Conservation (phyloP, 2,113 vertebrate species). For the Phalacrocorax pelagicus region DNA sequence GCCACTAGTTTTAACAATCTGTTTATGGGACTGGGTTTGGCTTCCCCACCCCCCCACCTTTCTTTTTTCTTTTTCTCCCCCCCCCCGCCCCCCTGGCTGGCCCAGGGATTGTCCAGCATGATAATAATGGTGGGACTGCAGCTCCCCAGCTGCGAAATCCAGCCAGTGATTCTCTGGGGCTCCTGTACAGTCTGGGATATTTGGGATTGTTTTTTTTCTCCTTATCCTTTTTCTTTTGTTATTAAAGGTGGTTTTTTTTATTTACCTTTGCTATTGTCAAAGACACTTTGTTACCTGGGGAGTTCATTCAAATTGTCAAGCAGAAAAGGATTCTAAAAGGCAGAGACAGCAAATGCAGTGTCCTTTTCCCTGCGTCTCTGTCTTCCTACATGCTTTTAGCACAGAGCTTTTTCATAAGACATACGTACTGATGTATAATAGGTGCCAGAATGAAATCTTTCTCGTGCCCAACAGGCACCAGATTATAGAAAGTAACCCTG, state of each 20-base stretch:
- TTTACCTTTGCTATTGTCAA: background rate
- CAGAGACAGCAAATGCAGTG: background rate
- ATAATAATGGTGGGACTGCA: background rate
- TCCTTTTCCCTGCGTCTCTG: background rate
- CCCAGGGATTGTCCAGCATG: constrained; percentile 34
- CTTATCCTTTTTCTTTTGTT: background rate
- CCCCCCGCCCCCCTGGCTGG: background rate
- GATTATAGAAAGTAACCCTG: background rate
- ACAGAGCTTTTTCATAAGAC: background rate
- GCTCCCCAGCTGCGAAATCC: constrained; percentile 18
- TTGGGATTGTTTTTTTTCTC: background rate
- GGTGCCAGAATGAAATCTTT: constrained; percentile 9
- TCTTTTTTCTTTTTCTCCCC: background rate
- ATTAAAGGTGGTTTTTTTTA: background rate
- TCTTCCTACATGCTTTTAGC: background rate
- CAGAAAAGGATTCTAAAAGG: constrained; percentile 5
- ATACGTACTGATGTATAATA: background rate
- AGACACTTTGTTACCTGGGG: background rate
- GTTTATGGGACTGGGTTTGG: background rate
- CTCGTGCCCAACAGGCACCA: background rate
- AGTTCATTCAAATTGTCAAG: background rate
- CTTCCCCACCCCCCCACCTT: no score
- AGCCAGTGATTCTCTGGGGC: constrained; percentile 18
- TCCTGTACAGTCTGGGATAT: background rate
- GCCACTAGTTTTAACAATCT: constrained; percentile 27